These are phyloP conservation scores for Salticus scenicus DNA, from an alignment of 2,888 invertebrate species.

Conservation along the genomic window DNA sequence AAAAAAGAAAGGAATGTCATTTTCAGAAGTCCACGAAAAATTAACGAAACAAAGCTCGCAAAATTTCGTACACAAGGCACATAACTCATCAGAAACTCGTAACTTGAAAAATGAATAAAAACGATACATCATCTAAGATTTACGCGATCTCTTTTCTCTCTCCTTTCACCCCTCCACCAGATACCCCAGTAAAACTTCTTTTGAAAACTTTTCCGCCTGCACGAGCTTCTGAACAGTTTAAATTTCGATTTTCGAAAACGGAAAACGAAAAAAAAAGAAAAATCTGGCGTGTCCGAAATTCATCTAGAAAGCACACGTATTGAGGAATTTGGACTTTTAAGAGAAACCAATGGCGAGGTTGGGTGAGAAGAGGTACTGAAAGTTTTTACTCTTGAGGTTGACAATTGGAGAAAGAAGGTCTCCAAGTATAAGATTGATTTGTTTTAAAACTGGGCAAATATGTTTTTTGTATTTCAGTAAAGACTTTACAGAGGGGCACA, in stretches of 20 bases:
- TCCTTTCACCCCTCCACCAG: not conserved
- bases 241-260: not conserved
- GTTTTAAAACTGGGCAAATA: conserved; percentile 11
- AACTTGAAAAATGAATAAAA: not conserved
- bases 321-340: not conserved
- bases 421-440: not conserved
- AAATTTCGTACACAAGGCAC: no score
- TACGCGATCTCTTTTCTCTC: not conserved
- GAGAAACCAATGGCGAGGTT: not conserved
- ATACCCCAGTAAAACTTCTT: not conserved
- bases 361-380: not conserved
- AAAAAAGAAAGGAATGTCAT: no score
- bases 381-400: not conserved
- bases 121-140: conserved; percentile 13
- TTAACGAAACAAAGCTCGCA: no score
- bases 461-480: not conserved
- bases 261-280: not conserved
- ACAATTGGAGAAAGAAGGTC: not conserved
- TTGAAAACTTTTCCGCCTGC: not conserved
- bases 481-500: not conserved
- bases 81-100: no score
- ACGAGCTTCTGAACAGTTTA: conserved; percentile 9
- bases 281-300: conserved; percentile 2
- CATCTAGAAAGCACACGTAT: not conserved
- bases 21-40: no score